These are phyloP conservation scores for Hypomesus transpacificus DNA, from an alignment of 2,113 vertebrate species.

Conservation along the genomic window DNA sequence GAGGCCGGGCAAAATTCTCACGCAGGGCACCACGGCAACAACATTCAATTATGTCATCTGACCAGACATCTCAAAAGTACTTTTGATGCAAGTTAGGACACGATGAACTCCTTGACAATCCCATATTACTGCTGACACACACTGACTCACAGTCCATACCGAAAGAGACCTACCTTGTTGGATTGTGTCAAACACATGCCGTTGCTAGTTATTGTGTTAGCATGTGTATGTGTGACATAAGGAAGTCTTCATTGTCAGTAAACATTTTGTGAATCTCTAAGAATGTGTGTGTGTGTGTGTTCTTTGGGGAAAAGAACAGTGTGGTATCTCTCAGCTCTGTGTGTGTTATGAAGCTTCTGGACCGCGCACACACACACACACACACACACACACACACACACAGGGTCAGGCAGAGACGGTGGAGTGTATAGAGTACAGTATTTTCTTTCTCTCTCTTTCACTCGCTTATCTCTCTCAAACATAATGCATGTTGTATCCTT, in stretches of 20 bases:
- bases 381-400: slow-evolving; percentile 11
- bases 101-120: neutral
- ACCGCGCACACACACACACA: slow-evolving; percentile 5
- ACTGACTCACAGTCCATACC: neutral
- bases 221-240: too few species aligned
- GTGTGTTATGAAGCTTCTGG: neutral
- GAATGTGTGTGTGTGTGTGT: neutral
- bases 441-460: too few species aligned
- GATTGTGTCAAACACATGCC: too few species aligned
- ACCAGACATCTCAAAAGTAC: neutral
- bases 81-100: neutral
- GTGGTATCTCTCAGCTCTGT: neutral
- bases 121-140: neutral
- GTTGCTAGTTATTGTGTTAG: too few species aligned
- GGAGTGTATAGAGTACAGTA: neutral
- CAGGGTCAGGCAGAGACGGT: neutral
- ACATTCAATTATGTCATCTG: neutral
- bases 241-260: too few species aligned
- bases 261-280: too few species aligned
- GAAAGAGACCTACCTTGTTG: too few species aligned
- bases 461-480: too few species aligned
- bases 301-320: neutral
- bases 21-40: neutral
- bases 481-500: too few species aligned
- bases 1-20: too few species aligned